Conservation (phyloP, 2,888 invertebrate genomes). For the Erebia palarica region DNA sequence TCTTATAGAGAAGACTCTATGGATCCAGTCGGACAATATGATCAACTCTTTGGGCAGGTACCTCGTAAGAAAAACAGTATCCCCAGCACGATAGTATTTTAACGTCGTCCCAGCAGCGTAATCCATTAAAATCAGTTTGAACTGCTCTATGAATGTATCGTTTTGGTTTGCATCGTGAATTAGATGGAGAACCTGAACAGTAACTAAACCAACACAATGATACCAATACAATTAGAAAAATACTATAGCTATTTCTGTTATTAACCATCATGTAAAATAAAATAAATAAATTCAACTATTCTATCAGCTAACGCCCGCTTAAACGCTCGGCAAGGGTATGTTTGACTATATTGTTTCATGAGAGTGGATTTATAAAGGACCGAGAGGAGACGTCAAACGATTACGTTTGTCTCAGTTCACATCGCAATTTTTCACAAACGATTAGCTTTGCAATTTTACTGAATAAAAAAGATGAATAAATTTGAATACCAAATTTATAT, state of each 20-base stretch:
- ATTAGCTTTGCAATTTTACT: slow-evolving; percentile 60
- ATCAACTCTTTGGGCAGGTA: not conserved
- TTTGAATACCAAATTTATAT: slow-evolving; percentile 28
- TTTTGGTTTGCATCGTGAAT: slow-evolving; percentile 62
- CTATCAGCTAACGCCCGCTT: slow-evolving; percentile 46
- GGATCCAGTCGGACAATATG: not conserved
- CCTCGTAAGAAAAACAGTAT: slow-evolving; percentile 92
- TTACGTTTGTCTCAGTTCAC: slow-evolving; percentile 66
- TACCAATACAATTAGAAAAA: slow-evolving; percentile 46
- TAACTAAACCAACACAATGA: slow-evolving; percentile 52
- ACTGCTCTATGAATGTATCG: slow-evolving; percentile 67
- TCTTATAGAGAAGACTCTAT: not conserved
- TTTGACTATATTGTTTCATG: slow-evolving; percentile 47
- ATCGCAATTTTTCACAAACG: slow-evolving; percentile 62
- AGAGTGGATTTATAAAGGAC: slow-evolving; percentile 67
- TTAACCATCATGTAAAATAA: slow-evolving; percentile 41
- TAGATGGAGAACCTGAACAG: slow-evolving; percentile 49
- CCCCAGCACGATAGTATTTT: slow-evolving; percentile 93
- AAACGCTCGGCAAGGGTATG: slow-evolving; percentile 42
- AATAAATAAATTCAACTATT: not conserved
- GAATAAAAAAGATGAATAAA: slow-evolving; percentile 30
- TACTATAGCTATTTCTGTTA: slow-evolving; percentile 40
- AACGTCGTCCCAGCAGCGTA: slow-evolving; percentile 90
- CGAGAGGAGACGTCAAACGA: slow-evolving; percentile 62
- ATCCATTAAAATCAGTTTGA: slow-evolving; percentile 82